Evolutionary conservation across 2,113 vertebrate species (phyloP), one percentile per base, ranked within the genome.

Genomic region (cattle (Bos taurus)): DNA sequence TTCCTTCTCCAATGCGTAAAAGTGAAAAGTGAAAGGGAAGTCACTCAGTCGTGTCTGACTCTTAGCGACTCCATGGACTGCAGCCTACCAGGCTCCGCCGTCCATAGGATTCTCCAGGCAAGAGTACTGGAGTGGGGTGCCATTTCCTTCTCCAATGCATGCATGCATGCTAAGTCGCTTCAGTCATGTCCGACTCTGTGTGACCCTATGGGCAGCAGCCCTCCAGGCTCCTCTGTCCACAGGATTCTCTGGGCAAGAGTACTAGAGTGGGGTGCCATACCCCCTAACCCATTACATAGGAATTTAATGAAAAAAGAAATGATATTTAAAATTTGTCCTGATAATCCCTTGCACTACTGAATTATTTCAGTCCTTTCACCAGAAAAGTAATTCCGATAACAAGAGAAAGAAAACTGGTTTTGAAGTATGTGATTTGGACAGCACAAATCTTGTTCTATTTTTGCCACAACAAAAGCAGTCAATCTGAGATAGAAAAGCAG

Each of bases 371-470:
- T 71, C n/a, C 4, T 16, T 40, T 78, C 28, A 59, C 9, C 10
- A 56, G 30, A 88, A 92, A 46, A 67, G 21, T 30, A 52, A 52
- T 82, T 86, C 52, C 33, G 23, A 16, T 43, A 54, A 43, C 15
- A 60, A 78, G 9, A 40, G 60, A 90, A 77, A n/a, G 14, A 71
- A 74, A 60, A 83, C n/a, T 6, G 10, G 0, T 54, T 50, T 19
- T 90, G 60, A 96, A 59, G 6, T 89, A 77, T 56, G 0, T 3
- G 5, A 86, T 64, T 5, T 14, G 71, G 36, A 88, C 43, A 87
- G 59, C 57, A 9, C 67, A 40, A 96, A 93, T 60, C 71, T 94
- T 10, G 33, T 23, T 86, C n/a, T 10, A 3, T 40, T 96, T 98
- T 94, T n/a, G 2, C 40, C 62, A n/a, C 25, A 30, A 7, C 6